Evolutionary conservation across 53 echinoderm and acorn worm genomes (phyloP).

Genomic region (Crossaster papposus): DNA sequence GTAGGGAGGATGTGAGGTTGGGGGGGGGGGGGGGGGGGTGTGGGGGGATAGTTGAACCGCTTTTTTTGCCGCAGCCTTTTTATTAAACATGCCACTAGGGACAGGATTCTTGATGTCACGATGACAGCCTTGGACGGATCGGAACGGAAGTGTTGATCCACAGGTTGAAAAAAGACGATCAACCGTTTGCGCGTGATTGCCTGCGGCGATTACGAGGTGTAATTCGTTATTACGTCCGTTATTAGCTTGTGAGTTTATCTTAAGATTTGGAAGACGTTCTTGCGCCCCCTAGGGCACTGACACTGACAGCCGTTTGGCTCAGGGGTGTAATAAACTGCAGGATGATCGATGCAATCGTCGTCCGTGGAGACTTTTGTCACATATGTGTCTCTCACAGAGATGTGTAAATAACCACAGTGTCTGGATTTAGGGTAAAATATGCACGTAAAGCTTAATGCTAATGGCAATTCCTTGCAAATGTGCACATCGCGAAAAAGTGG

Average conservation of each 20-base stretch:
- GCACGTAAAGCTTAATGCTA: too few species aligned
- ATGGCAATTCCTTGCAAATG: too few species aligned
- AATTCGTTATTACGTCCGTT: neutral
- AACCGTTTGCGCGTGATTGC: neutral
- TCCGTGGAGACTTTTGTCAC: neutral
- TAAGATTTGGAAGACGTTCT: neutral
- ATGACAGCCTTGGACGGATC: neutral
- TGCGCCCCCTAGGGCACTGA: neutral
- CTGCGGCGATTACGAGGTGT: neutral
- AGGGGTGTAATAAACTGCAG: neutral
- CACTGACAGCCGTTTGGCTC: neutral
- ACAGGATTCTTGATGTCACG: slow-evolving; percentile 32
- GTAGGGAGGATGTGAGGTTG: neutral
- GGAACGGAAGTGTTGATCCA: neutral
- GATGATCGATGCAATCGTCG: neutral
- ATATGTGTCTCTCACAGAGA: neutral
- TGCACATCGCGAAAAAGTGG: too few species aligned
- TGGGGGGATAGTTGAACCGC: neutral
- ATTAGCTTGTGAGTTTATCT: neutral
- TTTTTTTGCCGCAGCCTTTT: neutral
- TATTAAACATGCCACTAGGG: slow-evolving; percentile 54
- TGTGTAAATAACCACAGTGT: neutral
- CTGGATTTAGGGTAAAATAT: neutral
- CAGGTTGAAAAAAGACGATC: slow-evolving; percentile 9
- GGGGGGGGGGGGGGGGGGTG: slow-evolving; percentile 6